Percentiles rank a stretch among this genome's conserved stretches.
Conservation (phyloP, 2,888 invertebrate species). For the Ennomos erosarius region DNA sequence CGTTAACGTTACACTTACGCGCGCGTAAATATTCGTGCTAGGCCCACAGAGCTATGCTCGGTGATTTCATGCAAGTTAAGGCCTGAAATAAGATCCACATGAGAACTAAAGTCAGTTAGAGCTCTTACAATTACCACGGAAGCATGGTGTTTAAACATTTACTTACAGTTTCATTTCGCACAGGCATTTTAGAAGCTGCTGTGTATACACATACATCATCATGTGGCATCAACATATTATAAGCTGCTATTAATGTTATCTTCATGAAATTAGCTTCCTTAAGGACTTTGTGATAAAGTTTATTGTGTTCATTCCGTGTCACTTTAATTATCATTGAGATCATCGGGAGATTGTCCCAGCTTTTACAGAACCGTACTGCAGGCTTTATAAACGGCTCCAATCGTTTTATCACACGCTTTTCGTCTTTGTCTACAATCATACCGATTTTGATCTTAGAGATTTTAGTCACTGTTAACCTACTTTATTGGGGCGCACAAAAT, state of each 20-base stretch:
- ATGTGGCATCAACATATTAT: conserved; percentile 61
- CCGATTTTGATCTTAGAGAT: too few species aligned
- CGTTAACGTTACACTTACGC: too few species aligned
- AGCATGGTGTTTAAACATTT: not conserved
- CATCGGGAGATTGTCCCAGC: conserved; percentile 74
- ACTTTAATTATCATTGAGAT: conserved; percentile 60
- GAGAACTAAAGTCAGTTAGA: too few species aligned
- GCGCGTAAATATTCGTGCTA: too few species aligned
- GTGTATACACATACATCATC: conserved; percentile 54
- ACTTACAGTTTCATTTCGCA: conserved; percentile 57
- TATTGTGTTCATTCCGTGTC: conserved; percentile 51
- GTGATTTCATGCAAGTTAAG: too few species aligned
- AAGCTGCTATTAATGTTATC: conserved; percentile 66
- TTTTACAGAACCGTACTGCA: conserved; percentile 53
- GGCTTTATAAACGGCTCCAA: conserved; percentile 63
- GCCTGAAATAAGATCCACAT: too few species aligned
- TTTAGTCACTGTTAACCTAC: too few species aligned
- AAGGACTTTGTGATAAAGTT: conserved; percentile 57
- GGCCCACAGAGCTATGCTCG: too few species aligned
- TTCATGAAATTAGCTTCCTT: conserved; percentile 64
- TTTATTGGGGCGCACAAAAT: too few species aligned
- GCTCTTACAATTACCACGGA: too few species aligned
- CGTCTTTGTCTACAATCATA: conserved; percentile 55
- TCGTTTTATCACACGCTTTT: conserved; percentile 59
- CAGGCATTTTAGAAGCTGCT: conserved; percentile 62